Percentiles rank a stretch among this genome's conserved stretches.
Evolutionary conservation across 2,888 invertebrate genomes (phyloP).

Genomic region (Aricia artaxerxes): DNA sequence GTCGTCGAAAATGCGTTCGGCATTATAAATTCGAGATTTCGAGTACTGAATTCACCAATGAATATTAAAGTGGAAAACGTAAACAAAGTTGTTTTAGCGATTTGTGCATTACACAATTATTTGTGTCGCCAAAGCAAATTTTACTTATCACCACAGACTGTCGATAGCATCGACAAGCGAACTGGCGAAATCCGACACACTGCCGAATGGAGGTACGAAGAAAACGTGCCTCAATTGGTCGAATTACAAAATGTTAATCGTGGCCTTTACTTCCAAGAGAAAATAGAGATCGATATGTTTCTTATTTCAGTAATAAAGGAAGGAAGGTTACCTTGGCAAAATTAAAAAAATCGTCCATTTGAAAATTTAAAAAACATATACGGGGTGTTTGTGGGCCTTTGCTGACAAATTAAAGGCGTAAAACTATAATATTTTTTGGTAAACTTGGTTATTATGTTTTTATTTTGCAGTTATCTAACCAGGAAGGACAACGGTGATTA

Average conservation of each 20-base stretch:
- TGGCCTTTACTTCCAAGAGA: conserved; percentile 24
- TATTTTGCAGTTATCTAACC: conserved; percentile 3
- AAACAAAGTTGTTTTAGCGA: conserved; percentile 8
- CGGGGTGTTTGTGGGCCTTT: conserved; percentile 8
- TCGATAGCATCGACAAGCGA: conserved; percentile 8
- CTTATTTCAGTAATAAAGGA: background rate
- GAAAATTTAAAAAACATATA: conserved; percentile 7
- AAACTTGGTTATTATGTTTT: conserved; percentile 8
- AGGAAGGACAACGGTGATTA: conserved; percentile 3
- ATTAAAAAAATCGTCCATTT: background rate
- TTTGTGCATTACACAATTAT: conserved; percentile 5
- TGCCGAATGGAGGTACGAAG: conserved; percentile 5
- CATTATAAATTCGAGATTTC: conserved; percentile 26
- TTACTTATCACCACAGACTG: conserved; percentile 2
- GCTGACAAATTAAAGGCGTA: conserved; percentile 4
- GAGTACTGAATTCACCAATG: conserved; percentile 25
- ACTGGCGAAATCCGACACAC: conserved; percentile 5
- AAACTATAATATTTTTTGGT: conserved; percentile 1
- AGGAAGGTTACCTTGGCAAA: conserved; percentile 6
- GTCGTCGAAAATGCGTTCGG: conserved; percentile 26
- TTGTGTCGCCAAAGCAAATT: background rate
- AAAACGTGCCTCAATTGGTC: conserved; percentile 15
- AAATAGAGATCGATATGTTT: conserved; percentile 18
- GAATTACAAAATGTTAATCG: conserved; percentile 27
- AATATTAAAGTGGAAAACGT: conserved; percentile 21